phyloP scores from a whole-genome alignment of 2,113 vertebrate genomes.

The Astatotilapia flaviijosephi region DNA sequence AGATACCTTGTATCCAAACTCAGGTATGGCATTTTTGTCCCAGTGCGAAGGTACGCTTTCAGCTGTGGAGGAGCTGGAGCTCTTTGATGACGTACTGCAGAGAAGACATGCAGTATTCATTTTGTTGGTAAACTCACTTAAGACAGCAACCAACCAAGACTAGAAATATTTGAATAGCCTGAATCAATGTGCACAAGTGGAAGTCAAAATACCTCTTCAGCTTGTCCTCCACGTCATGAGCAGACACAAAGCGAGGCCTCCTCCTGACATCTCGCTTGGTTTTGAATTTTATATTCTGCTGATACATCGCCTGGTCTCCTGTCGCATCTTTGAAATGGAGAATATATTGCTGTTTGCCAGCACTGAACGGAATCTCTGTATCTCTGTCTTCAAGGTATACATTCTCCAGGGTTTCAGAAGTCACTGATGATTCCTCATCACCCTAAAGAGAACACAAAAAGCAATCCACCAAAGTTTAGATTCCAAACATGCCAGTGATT shows the following conservation, averaged over 20 bases:
- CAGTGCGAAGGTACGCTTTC: constrained; percentile 76
- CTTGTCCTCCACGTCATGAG: constrained; percentile 72
- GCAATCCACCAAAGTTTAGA: background rate
- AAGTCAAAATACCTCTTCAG: constrained; percentile 50
- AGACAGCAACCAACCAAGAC: background rate
- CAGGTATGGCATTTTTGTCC: constrained; percentile 76
- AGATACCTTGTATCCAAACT: constrained; percentile 78
- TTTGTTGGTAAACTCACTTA: background rate
- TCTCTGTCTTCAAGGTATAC: constrained; percentile 47
- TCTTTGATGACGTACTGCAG: constrained; percentile 4
- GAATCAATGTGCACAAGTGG: background rate
- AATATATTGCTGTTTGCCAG: constrained; percentile 39
- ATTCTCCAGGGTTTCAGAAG: constrained; percentile 62
- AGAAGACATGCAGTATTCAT: background rate
- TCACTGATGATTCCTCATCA: background rate
- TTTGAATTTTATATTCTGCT: constrained; percentile 72
- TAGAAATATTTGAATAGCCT: background rate
- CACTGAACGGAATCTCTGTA: constrained; percentile 29
- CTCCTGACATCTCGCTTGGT: constrained; percentile 76
- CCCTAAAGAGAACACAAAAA: constrained; percentile 16
- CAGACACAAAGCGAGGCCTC: constrained; percentile 82
- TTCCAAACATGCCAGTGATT: background rate
- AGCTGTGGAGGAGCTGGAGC: constrained; percentile 11
- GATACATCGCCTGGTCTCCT: constrained; percentile 70
- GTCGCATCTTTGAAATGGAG: constrained; percentile 42